A percentile compares a stretch with the other conserved stretches of the same genome.
Evolutionary conservation across 2,888 invertebrate genomes (phyloP).

Genomic region (Hyles lineata): DNA sequence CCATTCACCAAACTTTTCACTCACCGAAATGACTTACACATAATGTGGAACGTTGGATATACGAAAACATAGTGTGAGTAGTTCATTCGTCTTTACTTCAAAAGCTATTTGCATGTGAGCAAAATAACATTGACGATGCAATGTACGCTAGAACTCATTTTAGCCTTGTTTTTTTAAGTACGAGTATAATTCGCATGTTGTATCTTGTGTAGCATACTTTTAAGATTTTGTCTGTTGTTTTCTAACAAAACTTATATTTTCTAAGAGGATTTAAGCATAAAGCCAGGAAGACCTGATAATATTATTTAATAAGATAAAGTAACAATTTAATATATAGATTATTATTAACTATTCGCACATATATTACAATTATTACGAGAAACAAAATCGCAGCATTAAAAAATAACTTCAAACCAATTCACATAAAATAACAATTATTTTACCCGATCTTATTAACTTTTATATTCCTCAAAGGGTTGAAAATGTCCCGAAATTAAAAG

Average conservation of each 20-base stretch:
- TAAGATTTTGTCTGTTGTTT: too few relatives aligned
- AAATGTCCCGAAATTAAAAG: slow-evolving; percentile 5
- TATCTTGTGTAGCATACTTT: background rate
- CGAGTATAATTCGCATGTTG: background rate
- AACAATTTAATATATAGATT: too few relatives aligned
- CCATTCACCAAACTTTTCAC: background rate
- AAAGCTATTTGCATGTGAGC: slow-evolving; percentile 9
- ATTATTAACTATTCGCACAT: background rate
- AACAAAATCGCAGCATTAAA: background rate
- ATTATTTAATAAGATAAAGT: too few relatives aligned
- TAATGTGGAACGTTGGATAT: background rate
- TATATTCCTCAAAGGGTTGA: background rate
- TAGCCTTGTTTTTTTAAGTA: background rate
- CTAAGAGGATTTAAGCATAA: too few relatives aligned
- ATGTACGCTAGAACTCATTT: background rate
- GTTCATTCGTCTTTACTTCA: slow-evolving; percentile 16
- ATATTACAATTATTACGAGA: background rate
- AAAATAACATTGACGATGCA: background rate
- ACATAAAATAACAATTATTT: background rate
- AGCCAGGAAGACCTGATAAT: too few relatives aligned
- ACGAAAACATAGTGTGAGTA: background rate
- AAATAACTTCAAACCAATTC: background rate
- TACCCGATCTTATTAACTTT: background rate
- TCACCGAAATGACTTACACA: background rate
- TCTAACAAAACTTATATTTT: too few relatives aligned